These are phyloP conservation scores for Pectinophora gossypiella DNA, from an alignment of 1,140 invertebrate genomes.

Conservation along the genomic window DNA sequence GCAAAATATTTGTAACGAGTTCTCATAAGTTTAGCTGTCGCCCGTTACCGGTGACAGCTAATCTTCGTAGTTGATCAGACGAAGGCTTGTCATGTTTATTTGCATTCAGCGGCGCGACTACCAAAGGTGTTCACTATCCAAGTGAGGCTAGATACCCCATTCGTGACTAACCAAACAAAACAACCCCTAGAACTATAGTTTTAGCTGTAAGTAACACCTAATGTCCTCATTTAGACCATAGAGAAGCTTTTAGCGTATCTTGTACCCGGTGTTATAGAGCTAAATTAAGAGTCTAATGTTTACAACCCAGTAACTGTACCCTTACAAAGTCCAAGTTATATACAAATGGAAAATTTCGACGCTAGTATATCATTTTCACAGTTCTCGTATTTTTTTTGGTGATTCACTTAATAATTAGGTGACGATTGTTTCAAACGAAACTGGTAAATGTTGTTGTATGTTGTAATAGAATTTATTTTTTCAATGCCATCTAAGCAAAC, in stretches of 20 bases:
- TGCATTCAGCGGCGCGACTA: constrained; percentile 36
- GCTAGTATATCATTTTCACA: too few relatives aligned
- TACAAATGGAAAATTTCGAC: too few relatives aligned
- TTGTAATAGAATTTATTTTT: too few relatives aligned
- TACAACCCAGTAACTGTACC: too few relatives aligned
- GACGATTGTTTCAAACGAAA: too few relatives aligned
- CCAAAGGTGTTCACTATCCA: not conserved
- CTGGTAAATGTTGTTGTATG: too few relatives aligned
- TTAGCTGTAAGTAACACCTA: not conserved
- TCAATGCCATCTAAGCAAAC: too few relatives aligned
- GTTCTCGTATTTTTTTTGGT: too few relatives aligned
- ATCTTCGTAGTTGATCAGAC: constrained; percentile 48
- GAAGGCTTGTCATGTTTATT: constrained; percentile 64
- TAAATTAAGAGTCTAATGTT: too few relatives aligned
- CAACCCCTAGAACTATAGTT: not conserved
- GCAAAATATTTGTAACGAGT: constrained; percentile 47
- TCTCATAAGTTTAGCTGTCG: constrained; percentile 55
- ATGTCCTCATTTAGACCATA: constrained; percentile 9
- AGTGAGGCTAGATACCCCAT: not conserved
- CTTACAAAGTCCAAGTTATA: too few relatives aligned
- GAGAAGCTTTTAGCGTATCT: constrained; percentile 13
- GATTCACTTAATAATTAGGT: too few relatives aligned
- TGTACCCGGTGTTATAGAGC: constrained; percentile 8
- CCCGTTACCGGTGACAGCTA: constrained; percentile 42
- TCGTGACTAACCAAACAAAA: not conserved